These are phyloP conservation scores for Origma solitaria DNA, from an alignment of 2,113 vertebrate genomes.

Conservation along the genomic window DNA sequence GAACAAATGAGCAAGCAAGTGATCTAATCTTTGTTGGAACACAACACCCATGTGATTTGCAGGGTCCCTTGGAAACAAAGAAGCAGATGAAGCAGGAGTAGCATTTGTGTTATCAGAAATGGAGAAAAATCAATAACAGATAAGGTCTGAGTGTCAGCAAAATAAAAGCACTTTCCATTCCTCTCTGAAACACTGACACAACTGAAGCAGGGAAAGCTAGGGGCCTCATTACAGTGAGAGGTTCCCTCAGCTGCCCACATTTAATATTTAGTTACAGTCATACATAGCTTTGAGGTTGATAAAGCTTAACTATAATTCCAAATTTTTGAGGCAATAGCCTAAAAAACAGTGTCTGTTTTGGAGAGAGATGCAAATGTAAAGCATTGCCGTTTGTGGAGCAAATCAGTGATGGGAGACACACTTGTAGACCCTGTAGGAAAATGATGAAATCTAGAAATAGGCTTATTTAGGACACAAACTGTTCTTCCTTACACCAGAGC, in stretches of 20 bases:
- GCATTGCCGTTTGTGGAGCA: not conserved
- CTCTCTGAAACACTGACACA: constrained; percentile 3
- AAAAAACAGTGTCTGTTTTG: not conserved
- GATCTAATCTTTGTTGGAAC: constrained; percentile 20
- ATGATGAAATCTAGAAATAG: not conserved
- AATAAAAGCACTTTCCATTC: constrained; percentile 22
- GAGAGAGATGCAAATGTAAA: not conserved
- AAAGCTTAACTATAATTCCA: not conserved
- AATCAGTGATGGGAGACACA: not conserved
- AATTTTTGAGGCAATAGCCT: not conserved
- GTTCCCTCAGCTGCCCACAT: not conserved
- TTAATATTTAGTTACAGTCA: not conserved
- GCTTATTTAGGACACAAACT: not conserved
- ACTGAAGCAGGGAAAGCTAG: not conserved
- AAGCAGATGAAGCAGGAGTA: constrained; percentile 12
- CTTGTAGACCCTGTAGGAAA: not conserved
- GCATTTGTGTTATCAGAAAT: constrained; percentile 31
- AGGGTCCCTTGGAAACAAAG: constrained; percentile 33
- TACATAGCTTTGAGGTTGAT: not conserved
- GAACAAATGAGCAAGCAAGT: constrained; percentile 41
- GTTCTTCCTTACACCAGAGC: constrained; percentile 1
- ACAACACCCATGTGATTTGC: not conserved
- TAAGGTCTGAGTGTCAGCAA: constrained; percentile 12
- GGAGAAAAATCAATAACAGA: constrained; percentile 63
- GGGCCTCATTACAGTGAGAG: not conserved